These are phyloP conservation scores for Plodia interpunctella DNA, from an alignment of 1,140 invertebrate genomes.

Conservation along the genomic window DNA sequence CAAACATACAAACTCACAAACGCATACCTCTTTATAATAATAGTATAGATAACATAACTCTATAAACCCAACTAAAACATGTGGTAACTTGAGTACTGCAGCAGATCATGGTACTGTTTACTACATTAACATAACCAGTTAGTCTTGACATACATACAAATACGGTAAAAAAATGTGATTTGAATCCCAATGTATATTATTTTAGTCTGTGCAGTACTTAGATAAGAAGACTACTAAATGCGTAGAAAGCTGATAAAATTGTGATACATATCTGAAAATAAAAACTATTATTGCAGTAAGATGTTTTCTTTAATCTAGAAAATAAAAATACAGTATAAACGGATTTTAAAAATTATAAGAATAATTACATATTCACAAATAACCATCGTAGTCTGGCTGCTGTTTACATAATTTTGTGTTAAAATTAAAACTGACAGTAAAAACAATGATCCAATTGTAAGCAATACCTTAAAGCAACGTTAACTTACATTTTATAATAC, in stretches of 20 bases:
- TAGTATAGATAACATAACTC: no score
- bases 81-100: no score
- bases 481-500: constrained; percentile 73
- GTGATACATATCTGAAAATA: constrained; percentile 15
- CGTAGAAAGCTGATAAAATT: not conserved
- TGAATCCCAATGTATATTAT: not conserved
- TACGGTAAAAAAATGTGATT: not conserved
- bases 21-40: no score
- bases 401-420: constrained; percentile 60
- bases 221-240: no score
- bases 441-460: constrained; percentile 66
- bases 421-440: constrained; percentile 63
- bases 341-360: constrained; percentile 74
- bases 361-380: constrained; percentile 77
- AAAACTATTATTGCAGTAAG: constrained; percentile 52
- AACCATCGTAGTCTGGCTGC: constrained; percentile 56
- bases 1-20: no score
- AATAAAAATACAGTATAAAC: constrained; percentile 76
- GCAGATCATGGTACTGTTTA: no score
- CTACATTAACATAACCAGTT: no score
- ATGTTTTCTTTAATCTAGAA: constrained; percentile 76
- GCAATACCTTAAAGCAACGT: constrained; percentile 74
- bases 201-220: not conserved
- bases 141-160: no score
- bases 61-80: no score